Evolutionary conservation across 2,113 vertebrate species (phyloP), one percentile per base, ranked within the genome.

Genomic region (Periophthalmodon schlosseri): DNA sequence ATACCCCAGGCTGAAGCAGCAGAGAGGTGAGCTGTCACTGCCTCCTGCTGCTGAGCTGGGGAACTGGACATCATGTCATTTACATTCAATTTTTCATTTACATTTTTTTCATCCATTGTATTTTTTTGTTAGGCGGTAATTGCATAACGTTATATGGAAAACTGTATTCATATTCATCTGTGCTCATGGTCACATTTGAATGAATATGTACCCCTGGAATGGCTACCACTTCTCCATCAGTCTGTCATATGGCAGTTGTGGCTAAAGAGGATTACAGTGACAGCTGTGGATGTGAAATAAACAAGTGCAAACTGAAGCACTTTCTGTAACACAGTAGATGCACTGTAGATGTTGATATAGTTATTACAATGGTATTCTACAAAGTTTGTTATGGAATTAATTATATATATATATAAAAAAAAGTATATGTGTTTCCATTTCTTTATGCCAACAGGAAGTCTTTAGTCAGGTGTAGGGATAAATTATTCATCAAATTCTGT

Each of bases 401-500:
- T 44, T 44, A 44, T 44, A 44, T 44, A 46, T 10, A 57, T n/a
- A 74, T 89, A 76, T 75, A 84, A 86, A 78, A 77, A 77, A 44
- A 56, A 0, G 70, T 44, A 77, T 46, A 56, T 0, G 70, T 44
- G 39, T 44, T 9, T 44, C 49, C 81, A 87, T 79, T 91, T 91
- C 89, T 87, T 85, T 90, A 88, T 86, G 79, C 87, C 86, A 76
- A 72, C 73, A 79, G 78, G 65, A 71, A 58, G 28, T 7, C 21
- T 63, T 18, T 63, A 3, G 70, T 54, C 69, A 61, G 68, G 24
- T 80, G 44, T 34, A 63, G n/a, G 72, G 80, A 91, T 93, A 67
- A 92, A 93, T 91, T 89, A 94, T 92, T 91, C 74, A 91, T 93
- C 76, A 77, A 80, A 56, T 80, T 79, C 88, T 80, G 76, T 88